Evolutionary conservation across 1,140 invertebrate genomes (phyloP), one percentile per base, ranked within the genome.

Genomic region (Sarcophaga peregrina): DNA sequence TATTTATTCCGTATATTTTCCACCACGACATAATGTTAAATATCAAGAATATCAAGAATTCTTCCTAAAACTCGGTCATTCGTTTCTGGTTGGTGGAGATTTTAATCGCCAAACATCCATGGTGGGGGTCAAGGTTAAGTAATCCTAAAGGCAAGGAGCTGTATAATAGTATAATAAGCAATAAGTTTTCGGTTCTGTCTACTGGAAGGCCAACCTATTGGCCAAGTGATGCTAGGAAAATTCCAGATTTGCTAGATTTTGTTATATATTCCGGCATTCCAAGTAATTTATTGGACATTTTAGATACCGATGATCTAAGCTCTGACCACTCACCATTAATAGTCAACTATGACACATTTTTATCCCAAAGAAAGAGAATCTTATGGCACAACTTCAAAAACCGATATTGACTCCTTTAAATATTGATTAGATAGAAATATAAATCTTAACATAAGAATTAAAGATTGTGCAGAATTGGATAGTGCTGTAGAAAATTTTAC

Each of bases 161-260:
- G 46, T 85, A 87, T 11, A 83, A 80, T 84, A 83, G 85, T 13
- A 86, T 87, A 20, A 73, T 81, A 11, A 72, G 13, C 0, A 86
- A 88, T 68, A 84, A 86, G n/a, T 75, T 87, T 15, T 82, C 84
- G 46, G 50, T 76, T 20, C 25, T 87, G 46, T 86, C 86, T 47
- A 85, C 87, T 15, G 86, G 88, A 3, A 86, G 90, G 85, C 89
- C 90, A 17, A 91, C 89, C 10, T 89, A 91, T 82, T 91, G 90
- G 87, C 88, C 91, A 46, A 84, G 86, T 13, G 90, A 90, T 50
- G 20, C 15, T 20, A 86, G 82, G 58, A 90, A 88, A 82, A 45
- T 73, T 73, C 81, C 58, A 4, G 81, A 82, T n/a, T 62, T 82
- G n/a, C 46, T 82, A 8, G 81, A 82, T 50, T 82, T 82, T 68